phyloP scores from a whole-genome alignment of 1,140 invertebrate genomes.

The Atta texana region DNA sequence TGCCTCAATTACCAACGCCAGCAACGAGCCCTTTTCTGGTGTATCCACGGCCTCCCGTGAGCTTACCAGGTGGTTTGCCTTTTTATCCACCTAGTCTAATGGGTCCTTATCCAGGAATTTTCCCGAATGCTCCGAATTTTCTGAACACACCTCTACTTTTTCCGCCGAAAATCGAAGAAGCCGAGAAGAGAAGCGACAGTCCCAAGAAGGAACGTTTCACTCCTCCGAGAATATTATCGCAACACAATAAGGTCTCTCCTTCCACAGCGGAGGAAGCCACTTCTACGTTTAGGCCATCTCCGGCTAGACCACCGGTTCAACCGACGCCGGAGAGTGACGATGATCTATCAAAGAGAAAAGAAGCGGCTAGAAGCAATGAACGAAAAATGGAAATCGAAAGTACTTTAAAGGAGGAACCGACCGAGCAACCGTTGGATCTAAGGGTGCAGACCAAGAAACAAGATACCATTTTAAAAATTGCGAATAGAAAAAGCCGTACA shows the following conservation, averaged over 20 bases:
- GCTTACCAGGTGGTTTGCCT: constrained; percentile 79
- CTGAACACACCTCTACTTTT: constrained; percentile 88
- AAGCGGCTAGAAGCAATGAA: constrained; percentile 34
- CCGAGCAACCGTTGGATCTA: constrained; percentile 92
- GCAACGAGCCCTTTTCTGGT: constrained; percentile 90
- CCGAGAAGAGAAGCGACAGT: constrained; percentile 79
- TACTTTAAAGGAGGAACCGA: constrained; percentile 63
- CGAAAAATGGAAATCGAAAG: constrained; percentile 70
- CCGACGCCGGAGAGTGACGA: constrained; percentile 81
- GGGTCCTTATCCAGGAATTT: constrained; percentile 84
- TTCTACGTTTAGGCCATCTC: constrained; percentile 88
- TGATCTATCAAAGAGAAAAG: constrained; percentile 71
- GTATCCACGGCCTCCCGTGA: constrained; percentile 87
- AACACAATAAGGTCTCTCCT: constrained; percentile 87
- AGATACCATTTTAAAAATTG: constrained; percentile 73
- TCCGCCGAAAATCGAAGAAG: constrained; percentile 82
- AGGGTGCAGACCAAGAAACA: constrained; percentile 87
- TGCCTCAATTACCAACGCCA: constrained; percentile 86
- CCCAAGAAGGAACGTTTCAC: constrained; percentile 84
- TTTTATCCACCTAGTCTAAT: constrained; percentile 87
- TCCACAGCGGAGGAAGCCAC: constrained; percentile 89
- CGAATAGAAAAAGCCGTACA: constrained; percentile 63
- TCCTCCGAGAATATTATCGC: constrained; percentile 81
- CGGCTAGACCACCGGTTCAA: constrained; percentile 86
- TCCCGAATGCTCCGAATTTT: constrained; percentile 88